phyloP scores from a whole-genome alignment of 2,113 vertebrate genomes.

The Sphaerodactylus townsendi region DNA sequence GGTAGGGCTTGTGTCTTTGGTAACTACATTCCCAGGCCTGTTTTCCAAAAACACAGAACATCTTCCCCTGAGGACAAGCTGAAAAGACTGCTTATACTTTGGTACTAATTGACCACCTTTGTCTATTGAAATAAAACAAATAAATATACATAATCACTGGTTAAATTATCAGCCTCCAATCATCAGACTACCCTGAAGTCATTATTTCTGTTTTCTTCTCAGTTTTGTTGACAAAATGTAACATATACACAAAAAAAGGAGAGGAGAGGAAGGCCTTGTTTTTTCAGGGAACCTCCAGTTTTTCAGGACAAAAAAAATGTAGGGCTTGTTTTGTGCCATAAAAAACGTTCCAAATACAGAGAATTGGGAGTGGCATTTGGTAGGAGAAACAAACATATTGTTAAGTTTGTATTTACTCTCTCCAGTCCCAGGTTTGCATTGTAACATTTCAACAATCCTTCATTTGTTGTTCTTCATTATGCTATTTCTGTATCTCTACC shows the following conservation, averaged over 20 bases:
- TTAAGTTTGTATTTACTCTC: constrained; percentile 8
- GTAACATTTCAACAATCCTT: constrained; percentile 32
- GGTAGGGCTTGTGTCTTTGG: not conserved
- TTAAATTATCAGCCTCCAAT: not conserved
- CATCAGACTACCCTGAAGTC: not conserved
- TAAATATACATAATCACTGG: not conserved
- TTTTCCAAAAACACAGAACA: not conserved
- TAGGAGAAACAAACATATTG: constrained; percentile 24
- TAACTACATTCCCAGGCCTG: constrained; percentile 22
- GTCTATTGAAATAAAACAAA: constrained; percentile 2
- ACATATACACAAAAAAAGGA: not conserved
- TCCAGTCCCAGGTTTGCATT: not conserved
- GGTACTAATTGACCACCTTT: not conserved
- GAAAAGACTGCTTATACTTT: constrained; percentile 21
- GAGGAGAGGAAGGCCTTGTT: not conserved
- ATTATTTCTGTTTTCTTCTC: constrained; percentile 22
- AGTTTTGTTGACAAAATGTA: constrained; percentile 6
- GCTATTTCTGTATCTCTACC: constrained; percentile 38
- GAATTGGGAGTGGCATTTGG: constrained; percentile 10
- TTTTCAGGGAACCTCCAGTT: constrained; percentile 5
- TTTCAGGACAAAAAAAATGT: not conserved
- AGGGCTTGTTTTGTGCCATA: constrained; percentile 30
- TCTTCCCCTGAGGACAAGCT: not conserved
- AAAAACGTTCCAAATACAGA: not conserved
- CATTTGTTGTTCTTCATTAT: not conserved